Evolutionary conservation across 2,888 invertebrate species (phyloP).

Genomic region (Heliconius ethilla): DNA sequence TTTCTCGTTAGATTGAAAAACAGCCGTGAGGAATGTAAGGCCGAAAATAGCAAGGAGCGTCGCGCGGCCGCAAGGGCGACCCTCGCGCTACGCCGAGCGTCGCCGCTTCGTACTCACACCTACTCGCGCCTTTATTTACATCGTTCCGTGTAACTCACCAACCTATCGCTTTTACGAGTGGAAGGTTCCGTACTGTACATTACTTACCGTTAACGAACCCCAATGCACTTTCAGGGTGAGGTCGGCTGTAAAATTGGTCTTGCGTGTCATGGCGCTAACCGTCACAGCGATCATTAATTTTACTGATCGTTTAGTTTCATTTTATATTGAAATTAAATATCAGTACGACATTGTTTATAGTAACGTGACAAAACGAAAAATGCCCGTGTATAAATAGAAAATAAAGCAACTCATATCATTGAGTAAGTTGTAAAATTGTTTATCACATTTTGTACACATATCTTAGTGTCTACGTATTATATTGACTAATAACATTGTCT

Average conservation of each 20-base stretch:
- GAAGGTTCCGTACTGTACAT: constrained; percentile 56
- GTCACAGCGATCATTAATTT: constrained; percentile 40
- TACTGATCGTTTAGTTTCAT: constrained; percentile 34
- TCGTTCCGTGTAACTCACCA: constrained; percentile 65
- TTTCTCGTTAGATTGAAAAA: constrained; percentile 81
- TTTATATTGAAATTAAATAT: constrained; percentile 27
- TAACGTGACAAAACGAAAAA: neutral
- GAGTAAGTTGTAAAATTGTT: neutral
- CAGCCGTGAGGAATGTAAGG: constrained; percentile 79
- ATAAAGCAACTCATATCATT: neutral
- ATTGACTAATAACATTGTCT: neutral
- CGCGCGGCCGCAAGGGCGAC: constrained; percentile 72
- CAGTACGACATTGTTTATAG: constrained; percentile 30
- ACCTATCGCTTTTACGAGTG: constrained; percentile 60
- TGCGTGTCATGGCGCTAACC: constrained; percentile 37
- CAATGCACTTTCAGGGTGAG: constrained; percentile 55
- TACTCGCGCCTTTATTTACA: constrained; percentile 75
- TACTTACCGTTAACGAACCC: constrained; percentile 54
- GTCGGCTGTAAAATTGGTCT: constrained; percentile 44
- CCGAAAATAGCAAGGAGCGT: constrained; percentile 80
- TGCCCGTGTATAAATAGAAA: neutral
- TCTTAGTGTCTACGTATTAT: neutral
- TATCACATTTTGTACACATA: neutral
- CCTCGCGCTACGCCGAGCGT: constrained; percentile 63
- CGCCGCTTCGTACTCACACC: constrained; percentile 50